Evolutionary conservation across 2,113 vertebrate species (phyloP).

Genomic region (Tamias sibiricus): DNA sequence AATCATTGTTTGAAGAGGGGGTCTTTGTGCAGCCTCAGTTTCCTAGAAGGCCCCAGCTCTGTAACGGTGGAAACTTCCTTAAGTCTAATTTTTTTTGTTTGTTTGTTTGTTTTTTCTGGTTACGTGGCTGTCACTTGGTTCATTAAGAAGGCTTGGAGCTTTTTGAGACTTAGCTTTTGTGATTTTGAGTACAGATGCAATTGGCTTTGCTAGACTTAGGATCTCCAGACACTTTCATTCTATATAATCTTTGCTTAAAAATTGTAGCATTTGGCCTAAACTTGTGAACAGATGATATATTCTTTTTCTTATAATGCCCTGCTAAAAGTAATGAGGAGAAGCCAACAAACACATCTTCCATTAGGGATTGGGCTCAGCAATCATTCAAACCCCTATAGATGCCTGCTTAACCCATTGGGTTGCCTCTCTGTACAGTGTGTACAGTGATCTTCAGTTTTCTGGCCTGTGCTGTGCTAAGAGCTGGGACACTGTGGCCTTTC

Average conservation of each 20-base stretch:
- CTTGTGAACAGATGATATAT: not conserved
- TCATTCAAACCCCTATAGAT: not conserved
- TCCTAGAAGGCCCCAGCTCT: no score
- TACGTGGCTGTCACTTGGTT: not conserved
- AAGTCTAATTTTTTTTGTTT: not conserved
- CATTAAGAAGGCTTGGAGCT: not conserved
- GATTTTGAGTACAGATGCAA: not conserved
- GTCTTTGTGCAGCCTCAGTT: no score
- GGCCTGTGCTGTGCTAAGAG: not conserved
- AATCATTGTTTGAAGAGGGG: no score
- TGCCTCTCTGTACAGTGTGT: not conserved
- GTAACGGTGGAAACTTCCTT: not conserved
- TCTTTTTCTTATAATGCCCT: not conserved
- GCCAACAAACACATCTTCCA: not conserved
- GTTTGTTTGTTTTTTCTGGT: no score
- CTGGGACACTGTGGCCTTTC: not conserved
- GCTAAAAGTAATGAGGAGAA: not conserved
- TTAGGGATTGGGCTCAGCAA: not conserved
- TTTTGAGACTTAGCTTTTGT: not conserved
- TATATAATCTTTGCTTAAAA: not conserved
- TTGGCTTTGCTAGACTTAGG: not conserved
- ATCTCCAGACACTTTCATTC: not conserved
- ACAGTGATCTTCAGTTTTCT: not conserved
- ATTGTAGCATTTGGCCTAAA: not conserved
- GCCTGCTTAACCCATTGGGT: not conserved